Evolutionary conservation across 2,113 vertebrate species (phyloP).

Genomic region (Tauraco erythrolophus): DNA sequence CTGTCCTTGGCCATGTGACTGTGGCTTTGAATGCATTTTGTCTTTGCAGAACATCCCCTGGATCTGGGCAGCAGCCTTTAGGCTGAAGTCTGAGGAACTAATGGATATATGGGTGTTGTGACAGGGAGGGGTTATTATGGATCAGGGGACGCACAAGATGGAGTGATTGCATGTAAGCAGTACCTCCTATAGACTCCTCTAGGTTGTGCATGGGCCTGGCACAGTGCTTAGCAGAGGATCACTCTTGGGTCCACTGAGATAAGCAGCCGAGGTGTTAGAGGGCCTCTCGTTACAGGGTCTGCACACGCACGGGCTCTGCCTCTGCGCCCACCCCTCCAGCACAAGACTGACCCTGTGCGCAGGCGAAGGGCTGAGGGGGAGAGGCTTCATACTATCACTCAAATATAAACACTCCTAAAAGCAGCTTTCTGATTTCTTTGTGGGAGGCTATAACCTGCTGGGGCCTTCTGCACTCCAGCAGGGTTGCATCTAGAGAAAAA

Average conservation of each 20-base stretch:
- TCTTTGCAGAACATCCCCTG: background rate
- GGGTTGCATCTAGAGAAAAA: background rate
- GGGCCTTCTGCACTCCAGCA: slow-evolving; percentile 11
- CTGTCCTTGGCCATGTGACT: background rate
- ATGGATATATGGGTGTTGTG: background rate
- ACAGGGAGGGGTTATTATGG: background rate
- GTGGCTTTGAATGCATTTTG: background rate
- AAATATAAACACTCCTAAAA: slow-evolving; percentile 49
- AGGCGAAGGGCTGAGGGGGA: background rate
- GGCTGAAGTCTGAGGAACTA: background rate
- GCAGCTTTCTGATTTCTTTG: slow-evolving; percentile 19
- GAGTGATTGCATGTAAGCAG: background rate
- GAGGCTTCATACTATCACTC: background rate
- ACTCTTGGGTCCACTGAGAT: background rate
- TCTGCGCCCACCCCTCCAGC: background rate
- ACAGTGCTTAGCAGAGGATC: background rate
- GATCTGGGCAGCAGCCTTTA: background rate
- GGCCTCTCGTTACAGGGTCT: background rate
- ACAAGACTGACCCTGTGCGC: background rate
- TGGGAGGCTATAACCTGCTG: slow-evolving; percentile 25
- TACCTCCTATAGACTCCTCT: background rate
- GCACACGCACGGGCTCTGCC: background rate
- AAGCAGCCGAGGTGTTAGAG: background rate
- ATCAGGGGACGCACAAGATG: background rate
- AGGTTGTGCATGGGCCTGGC: background rate